These are phyloP conservation scores for Paradoxurus hermaphroditus DNA, from an alignment of 2,113 vertebrate genomes.

Conservation along the genomic window DNA sequence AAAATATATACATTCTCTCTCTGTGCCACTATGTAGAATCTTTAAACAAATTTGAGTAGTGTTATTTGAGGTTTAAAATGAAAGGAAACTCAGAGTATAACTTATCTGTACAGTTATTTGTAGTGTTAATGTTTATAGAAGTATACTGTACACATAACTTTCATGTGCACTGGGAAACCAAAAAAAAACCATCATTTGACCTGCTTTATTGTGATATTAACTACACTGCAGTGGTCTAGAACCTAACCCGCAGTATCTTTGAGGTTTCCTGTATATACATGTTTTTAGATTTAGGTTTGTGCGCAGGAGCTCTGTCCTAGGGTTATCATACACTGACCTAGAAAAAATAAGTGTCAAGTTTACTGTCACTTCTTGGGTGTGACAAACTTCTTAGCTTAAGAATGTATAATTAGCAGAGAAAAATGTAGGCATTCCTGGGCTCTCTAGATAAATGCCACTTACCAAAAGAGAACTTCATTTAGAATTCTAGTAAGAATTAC, in stretches of 20 bases:
- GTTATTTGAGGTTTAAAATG: not conserved
- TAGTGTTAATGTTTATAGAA: not conserved
- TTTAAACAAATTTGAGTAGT: not conserved
- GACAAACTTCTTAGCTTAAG: not conserved
- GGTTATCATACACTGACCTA: not conserved
- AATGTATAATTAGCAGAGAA: not conserved
- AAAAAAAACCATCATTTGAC: not conserved
- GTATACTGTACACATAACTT: not conserved
- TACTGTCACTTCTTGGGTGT: not conserved
- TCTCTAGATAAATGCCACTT: not conserved
- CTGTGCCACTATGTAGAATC: not conserved
- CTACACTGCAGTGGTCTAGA: not conserved
- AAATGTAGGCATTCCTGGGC: not conserved
- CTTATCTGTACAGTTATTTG: not conserved
- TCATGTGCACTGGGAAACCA: not conserved
- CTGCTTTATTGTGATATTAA: not conserved
- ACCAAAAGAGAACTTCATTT: slow-evolving; percentile 18
- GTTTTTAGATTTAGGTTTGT: not conserved
- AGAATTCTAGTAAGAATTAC: slow-evolving; percentile 1
- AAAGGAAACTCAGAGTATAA: not conserved
- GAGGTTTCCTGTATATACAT: not conserved
- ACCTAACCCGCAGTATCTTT: not conserved
- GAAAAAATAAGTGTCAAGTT: not conserved
- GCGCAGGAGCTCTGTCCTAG: not conserved
- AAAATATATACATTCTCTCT: not conserved